These are phyloP conservation scores for Stenurella melanura DNA, from an alignment of 2,888 invertebrate genomes.

Conservation along the genomic window DNA sequence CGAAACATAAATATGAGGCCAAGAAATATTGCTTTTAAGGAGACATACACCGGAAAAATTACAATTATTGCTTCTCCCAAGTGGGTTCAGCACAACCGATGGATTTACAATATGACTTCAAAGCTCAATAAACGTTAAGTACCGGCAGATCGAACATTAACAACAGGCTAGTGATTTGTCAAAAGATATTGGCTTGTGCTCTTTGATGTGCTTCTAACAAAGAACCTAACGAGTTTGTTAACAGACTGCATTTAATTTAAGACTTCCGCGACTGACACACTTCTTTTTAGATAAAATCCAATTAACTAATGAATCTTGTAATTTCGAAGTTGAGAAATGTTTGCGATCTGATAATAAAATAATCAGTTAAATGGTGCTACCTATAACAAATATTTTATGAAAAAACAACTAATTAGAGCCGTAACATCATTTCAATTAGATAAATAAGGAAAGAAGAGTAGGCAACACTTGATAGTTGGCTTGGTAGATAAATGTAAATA, in stretches of 20 bases:
- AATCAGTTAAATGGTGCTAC: not conserved
- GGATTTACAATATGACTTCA: constrained; percentile 28
- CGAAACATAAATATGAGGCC: not conserved
- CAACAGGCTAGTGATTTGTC: constrained; percentile 34
- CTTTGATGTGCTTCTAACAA: constrained; percentile 36
- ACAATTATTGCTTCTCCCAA: not conserved
- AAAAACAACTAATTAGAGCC: too few relatives aligned
- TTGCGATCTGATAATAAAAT: not conserved
- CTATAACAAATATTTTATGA: too few relatives aligned
- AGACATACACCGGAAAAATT: not conserved
- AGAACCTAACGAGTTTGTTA: constrained; percentile 33
- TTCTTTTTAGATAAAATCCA: constrained; percentile 23
- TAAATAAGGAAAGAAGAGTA: too few relatives aligned
- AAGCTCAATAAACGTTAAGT: constrained; percentile 35
- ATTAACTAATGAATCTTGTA: constrained; percentile 33
- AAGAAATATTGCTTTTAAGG: constrained; percentile 1
- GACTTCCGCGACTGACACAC: constrained; percentile 4
- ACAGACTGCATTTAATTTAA: constrained; percentile 28
- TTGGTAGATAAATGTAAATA: too few relatives aligned
- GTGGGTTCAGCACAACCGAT: constrained; percentile 1
- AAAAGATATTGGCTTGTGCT: constrained; percentile 36
- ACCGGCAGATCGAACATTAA: constrained; percentile 28
- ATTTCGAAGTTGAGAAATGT: not conserved
- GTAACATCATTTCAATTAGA: too few relatives aligned
- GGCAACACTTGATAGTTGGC: too few relatives aligned